These are phyloP conservation scores for Dermochelys coriacea DNA, from an alignment of 2,797 vertebrate genomes.

Conservation along the genomic window DNA sequence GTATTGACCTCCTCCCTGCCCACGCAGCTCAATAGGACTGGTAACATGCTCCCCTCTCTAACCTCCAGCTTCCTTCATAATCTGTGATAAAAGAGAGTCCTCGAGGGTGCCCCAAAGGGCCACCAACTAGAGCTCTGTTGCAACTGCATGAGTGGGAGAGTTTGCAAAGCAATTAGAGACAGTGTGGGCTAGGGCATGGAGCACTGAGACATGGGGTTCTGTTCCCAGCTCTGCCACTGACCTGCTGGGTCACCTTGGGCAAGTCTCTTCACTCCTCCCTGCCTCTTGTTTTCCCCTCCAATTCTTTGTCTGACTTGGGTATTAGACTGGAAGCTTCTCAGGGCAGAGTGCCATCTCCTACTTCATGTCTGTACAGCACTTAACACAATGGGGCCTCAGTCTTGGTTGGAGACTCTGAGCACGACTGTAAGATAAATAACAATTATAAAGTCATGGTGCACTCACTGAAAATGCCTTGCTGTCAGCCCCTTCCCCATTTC, in stretches of 20 bases:
- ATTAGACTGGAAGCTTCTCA: not conserved
- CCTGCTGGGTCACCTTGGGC: not conserved
- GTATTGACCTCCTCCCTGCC: not conserved
- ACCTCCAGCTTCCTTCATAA: not conserved
- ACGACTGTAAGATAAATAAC: not conserved
- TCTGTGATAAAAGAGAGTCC: not conserved
- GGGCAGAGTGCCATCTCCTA: not conserved
- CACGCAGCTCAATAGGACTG: not conserved
- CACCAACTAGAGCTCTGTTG: not conserved
- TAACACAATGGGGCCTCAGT: accelerated
- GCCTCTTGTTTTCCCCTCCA: not conserved
- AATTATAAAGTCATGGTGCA: not conserved
- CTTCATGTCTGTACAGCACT: not conserved
- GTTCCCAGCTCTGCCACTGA: accelerated
- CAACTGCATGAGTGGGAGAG: not conserved
- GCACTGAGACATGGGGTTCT: not conserved
- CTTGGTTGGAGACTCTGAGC: not conserved
- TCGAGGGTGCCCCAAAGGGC: not conserved
- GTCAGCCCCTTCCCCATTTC: not conserved
- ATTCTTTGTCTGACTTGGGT: not conserved
- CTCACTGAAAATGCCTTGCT: not conserved
- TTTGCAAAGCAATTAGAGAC: not conserved
- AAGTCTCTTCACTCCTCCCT: accelerated
- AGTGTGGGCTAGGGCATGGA: not conserved
- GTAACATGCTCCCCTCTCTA: not conserved